Base-by-base conservation (phyloP, 2,888 invertebrate species). In the Lepidochrysops patricia region DNA sequence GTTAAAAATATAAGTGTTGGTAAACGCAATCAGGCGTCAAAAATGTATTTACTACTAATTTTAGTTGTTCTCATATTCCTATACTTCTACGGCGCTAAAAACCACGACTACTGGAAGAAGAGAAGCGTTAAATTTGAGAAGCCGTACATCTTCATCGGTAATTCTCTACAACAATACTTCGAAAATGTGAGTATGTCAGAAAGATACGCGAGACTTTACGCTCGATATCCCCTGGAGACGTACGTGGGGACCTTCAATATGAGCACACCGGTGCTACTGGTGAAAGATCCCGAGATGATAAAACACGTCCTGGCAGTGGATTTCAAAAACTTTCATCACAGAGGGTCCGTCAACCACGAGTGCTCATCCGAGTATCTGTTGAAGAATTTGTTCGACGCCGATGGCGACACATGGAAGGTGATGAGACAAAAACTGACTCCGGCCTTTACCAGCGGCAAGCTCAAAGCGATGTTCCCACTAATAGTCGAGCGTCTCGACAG, bases 361-460 rank as follows among this genome's bases (percentile, higher is more conserved):
- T 7, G 9, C 15, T 4, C 2, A 6, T 26, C 50, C n/a, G 86
- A 88, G 66, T 86, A 84, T 0, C 67, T 88, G 60, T 34, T 85
- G 37, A 80, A 74, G 65, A 88, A 87, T 66, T 67, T 88, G 58
- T 87, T 87, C 63, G 80, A 84, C 60, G 81, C 79, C 50, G 87
- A 86, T 59, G 86, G 87, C 6, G 87, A 87, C 62, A 65, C 79
- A 35, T 88, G 88, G 88, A 76, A 74, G 13, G 70, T 85, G 57
- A 72, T 86, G 19, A 73, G 88, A 63, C 82, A 85, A 6, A 57
- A 57, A 25, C 35, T 57, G 13, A 35, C 57, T 29, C 57, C 57
- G n/a, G 5, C n/a, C 12, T 57, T 57, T 7, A 29, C 57, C 2
- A 57, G 57, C 13, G 19, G 57, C 2, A 57, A 57, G 25, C 35